Evolutionary conservation across 2,113 vertebrate genomes (phyloP).

Genomic region (Xiphias gladius): DNA sequence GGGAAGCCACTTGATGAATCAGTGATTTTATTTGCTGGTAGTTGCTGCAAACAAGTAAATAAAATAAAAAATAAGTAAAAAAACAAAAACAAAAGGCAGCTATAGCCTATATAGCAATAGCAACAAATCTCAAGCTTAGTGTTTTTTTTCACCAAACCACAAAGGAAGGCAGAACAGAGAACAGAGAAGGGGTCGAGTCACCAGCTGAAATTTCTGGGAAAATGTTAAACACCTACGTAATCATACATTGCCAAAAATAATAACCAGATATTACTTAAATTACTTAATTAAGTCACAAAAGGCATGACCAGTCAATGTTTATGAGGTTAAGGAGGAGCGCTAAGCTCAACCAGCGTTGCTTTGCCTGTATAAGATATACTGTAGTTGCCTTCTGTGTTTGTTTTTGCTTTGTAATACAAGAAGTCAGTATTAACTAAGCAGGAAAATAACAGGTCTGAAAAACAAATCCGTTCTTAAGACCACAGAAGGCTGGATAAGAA

Average conservation of each 20-base stretch:
- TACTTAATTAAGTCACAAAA: neutral
- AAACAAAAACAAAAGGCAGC: neutral
- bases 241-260: neutral
- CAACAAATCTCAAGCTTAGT: neutral
- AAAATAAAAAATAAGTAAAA: no score
- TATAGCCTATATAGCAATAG: neutral
- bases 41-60: neutral
- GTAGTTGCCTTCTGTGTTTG: conserved; percentile 25
- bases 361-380: neutral
- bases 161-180: neutral
- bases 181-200: neutral
- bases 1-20: neutral
- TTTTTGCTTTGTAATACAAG: conserved; percentile 47
- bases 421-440: conserved; percentile 64
- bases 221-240: neutral
- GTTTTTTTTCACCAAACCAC: neutral
- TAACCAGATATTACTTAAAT: neutral
- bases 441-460: conserved; percentile 73
- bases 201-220: neutral
- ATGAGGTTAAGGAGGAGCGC: neutral
- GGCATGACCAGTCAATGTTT: neutral
- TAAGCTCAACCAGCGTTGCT: neutral
- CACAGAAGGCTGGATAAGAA: conserved; percentile 45
- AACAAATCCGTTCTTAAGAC: conserved; percentile 67
- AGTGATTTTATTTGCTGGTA: neutral